phyloP scores from a whole-genome alignment of 1,140 invertebrate species.

The Heterodera schachtii region DNA sequence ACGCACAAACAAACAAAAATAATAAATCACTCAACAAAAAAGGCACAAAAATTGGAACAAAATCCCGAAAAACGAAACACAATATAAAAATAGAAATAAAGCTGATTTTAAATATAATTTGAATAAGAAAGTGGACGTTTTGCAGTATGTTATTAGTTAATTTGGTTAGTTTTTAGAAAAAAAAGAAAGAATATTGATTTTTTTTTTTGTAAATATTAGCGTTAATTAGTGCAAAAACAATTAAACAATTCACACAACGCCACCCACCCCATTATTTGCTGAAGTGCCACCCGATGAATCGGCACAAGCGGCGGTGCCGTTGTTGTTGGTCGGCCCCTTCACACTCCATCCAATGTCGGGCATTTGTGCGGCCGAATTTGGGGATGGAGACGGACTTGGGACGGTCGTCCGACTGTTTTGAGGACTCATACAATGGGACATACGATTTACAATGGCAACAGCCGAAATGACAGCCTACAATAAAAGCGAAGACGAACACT shows the following conservation, averaged over 20 bases:
- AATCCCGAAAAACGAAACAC: no score
- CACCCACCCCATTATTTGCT: neutral
- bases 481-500: constrained; percentile 34
- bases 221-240: neutral
- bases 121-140: no score
- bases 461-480: constrained; percentile 63
- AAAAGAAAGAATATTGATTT: no score
- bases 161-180: no score
- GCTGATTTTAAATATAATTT: no score
- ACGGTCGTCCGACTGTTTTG: constrained; percentile 43
- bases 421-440: constrained; percentile 52
- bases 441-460: constrained; percentile 64
- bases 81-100: no score
- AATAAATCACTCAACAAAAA: no score
- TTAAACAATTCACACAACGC: neutral
- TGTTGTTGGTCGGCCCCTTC: neutral
- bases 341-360: neutral
- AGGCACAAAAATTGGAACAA: no score
- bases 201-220: no score
- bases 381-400: constrained; percentile 17
- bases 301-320: neutral
- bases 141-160: no score
- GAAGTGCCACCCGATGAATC: neutral
- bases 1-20: no score
- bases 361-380: neutral